Evolutionary conservation across 2,888 invertebrate species (phyloP).

Genomic region (Sinodicranocentrus sp.): DNA sequence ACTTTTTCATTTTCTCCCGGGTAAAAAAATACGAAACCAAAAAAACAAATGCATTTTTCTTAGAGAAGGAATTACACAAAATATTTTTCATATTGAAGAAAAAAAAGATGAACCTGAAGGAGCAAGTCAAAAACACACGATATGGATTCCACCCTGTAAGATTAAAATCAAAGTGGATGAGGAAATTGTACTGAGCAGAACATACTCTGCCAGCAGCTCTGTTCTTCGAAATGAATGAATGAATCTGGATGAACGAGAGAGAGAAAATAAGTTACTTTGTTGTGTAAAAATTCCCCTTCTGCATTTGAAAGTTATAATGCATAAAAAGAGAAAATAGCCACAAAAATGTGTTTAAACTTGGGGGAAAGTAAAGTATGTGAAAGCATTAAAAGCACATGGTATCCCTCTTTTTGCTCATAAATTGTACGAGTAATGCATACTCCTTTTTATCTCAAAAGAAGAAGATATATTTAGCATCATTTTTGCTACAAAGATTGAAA

Average conservation of each 20-base stretch:
- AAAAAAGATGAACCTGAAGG: slow-evolving; percentile 37
- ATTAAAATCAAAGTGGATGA: background rate
- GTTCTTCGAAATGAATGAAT: background rate
- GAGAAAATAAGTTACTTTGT: background rate
- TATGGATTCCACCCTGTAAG: background rate
- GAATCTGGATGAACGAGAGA: slow-evolving; percentile 19
- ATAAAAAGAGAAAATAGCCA: slow-evolving; percentile 9
- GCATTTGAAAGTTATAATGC: slow-evolving; percentile 48
- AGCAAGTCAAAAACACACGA: slow-evolving; percentile 50
- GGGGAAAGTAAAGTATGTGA: background rate
- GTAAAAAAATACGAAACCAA: background rate
- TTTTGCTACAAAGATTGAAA: too few relatives aligned
- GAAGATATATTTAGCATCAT: too few relatives aligned
- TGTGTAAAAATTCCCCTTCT: slow-evolving; percentile 21
- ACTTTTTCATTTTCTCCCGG: slow-evolving; percentile 54
- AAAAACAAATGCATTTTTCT: slow-evolving; percentile 32
- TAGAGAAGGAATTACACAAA: slow-evolving; percentile 20
- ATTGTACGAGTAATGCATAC: too few relatives aligned
- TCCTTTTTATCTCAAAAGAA: too few relatives aligned
- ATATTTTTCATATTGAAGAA: slow-evolving; percentile 51
- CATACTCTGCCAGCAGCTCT: background rate
- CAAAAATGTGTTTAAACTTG: slow-evolving; percentile 5
- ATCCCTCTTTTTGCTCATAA: too few relatives aligned
- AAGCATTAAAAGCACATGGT: too few relatives aligned
- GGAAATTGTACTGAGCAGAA: background rate